Conservation (phyloP, 2,888 invertebrate species). For the Luperina testacea region DNA sequence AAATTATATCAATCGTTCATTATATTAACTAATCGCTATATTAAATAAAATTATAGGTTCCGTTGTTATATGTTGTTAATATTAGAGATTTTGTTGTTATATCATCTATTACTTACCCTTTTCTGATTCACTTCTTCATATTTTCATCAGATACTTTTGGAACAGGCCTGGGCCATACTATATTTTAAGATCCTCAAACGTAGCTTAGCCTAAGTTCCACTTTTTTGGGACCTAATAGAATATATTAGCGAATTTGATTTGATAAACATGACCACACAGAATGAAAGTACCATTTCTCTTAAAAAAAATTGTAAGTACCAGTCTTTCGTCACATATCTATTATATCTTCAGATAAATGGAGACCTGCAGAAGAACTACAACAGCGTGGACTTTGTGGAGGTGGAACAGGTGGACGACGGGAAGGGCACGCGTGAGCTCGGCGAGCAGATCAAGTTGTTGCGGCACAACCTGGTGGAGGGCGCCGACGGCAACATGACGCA, state of each 20-base stretch:
- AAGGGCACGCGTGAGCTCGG: conserved; percentile 92
- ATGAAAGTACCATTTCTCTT: no score
- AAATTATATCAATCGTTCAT: no score
- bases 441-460: conserved; percentile 89
- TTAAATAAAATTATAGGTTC: no score
- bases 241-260: neutral
- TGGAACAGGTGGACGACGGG: conserved; percentile 95
- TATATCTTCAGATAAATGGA: conserved; percentile 87
- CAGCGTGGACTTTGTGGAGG: conserved; percentile 98
- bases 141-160: neutral
- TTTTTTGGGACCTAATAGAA: neutral
- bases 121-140: no score
- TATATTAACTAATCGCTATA: no score
- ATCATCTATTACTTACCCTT: no score
- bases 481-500: conserved; percentile 91
- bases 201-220: no score
- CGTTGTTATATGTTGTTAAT: no score
- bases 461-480: conserved; percentile 93
- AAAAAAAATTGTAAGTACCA: neutral
- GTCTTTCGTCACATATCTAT: neutral
- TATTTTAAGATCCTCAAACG: neutral
- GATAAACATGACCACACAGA: no score
- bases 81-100: no score
- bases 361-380: conserved; percentile 97
- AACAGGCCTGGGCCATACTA: neutral